phyloP scores from a whole-genome alignment of 2,888 invertebrate genomes.

The Holacanthella duospinosa region DNA sequence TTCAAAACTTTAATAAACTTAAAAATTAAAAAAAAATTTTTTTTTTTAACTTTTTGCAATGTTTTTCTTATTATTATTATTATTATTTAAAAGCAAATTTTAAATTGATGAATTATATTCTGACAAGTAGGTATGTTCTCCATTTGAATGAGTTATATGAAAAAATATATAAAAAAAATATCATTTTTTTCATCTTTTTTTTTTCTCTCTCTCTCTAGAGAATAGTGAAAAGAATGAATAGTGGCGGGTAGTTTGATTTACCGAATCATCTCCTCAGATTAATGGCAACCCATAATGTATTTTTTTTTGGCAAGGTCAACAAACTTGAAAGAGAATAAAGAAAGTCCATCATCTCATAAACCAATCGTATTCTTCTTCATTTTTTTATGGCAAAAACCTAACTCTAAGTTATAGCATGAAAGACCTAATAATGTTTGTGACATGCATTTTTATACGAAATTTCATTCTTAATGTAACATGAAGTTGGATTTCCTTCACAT shows the following conservation, averaged over 20 bases:
- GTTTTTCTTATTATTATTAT: no score
- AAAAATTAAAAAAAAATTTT: no score
- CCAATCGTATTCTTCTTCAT: neutral
- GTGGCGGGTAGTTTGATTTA: neutral
- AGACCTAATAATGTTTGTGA: neutral
- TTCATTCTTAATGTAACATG: neutral
- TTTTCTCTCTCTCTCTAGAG: neutral
- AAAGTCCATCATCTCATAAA: neutral
- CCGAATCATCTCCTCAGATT: neutral
- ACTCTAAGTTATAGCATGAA: neutral
- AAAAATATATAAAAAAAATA: no score
- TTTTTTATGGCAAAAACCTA: neutral
- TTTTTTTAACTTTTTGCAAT: no score
- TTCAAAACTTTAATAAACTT: no score
- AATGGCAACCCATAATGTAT: neutral
- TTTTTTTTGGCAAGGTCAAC: slow-evolving; percentile 1
- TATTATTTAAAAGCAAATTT: no score
- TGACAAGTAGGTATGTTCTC: no score
- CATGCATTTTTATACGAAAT: slow-evolving; percentile 3
- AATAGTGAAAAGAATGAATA: neutral
- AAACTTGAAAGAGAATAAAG: neutral
- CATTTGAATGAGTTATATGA: no score
- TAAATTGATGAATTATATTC: no score
- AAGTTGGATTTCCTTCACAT: neutral
- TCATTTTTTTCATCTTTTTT: no score